Evolutionary conservation across 2,888 invertebrate genomes (phyloP).

Genomic region (Rutpela maculata): DNA sequence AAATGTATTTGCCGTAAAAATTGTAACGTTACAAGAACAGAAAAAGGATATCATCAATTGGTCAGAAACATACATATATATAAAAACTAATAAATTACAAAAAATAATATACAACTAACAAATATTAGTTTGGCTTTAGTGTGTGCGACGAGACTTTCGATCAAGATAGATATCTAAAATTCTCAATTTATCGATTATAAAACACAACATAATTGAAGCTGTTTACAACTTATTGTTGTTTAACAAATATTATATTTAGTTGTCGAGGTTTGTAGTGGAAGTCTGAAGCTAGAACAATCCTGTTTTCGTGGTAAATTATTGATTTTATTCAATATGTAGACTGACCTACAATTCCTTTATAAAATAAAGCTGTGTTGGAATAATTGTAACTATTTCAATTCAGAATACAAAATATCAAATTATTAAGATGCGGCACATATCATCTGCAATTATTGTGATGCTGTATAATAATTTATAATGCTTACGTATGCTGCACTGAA

Average conservation of each 20-base stretch:
- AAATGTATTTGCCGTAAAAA: no score
- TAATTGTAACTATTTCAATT: neutral
- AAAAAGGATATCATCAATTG: no score
- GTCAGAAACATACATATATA: no score
- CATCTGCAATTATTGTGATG: neutral
- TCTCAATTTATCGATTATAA: neutral
- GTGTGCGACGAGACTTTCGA: neutral
- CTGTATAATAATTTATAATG: no score
- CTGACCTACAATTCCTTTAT: constrained; percentile 33
- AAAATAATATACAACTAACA: no score
- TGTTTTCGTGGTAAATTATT: constrained; percentile 26
- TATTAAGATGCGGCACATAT: neutral
- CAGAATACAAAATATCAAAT: neutral
- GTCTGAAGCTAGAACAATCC: constrained; percentile 13
- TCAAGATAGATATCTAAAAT: neutral
- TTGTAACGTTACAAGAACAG: no score
- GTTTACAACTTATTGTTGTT: neutral
- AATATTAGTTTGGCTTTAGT: neutral
- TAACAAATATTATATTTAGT: neutral
- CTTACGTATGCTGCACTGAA: no score
- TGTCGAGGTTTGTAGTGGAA: neutral
- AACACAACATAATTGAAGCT: neutral
- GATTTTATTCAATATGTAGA: constrained; percentile 14
- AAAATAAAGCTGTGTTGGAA: constrained; percentile 9
- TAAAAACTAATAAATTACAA: no score